These are phyloP conservation scores for Pyralis farinalis DNA, from an alignment of 2,888 invertebrate genomes.

Conservation along the genomic window DNA sequence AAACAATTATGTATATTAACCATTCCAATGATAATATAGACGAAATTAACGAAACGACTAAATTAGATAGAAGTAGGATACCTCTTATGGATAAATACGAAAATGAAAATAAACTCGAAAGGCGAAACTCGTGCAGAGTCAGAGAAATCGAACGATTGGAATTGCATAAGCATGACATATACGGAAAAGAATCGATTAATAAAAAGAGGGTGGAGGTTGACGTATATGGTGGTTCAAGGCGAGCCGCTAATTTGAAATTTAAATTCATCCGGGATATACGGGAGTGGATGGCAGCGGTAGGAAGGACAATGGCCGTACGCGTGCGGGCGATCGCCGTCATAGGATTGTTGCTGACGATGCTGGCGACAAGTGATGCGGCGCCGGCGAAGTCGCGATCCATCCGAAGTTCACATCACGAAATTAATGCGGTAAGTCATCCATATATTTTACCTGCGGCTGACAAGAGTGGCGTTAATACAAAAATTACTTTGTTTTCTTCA, in stretches of 20 bases:
- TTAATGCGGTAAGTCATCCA: slow-evolving; percentile 52
- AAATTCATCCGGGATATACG: slow-evolving; percentile 55
- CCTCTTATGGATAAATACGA: slow-evolving; percentile 41
- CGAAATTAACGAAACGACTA: slow-evolving; percentile 56
- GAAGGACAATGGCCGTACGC: slow-evolving; percentile 61
- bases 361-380: slow-evolving; percentile 55
- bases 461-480: slow-evolving; percentile 4
- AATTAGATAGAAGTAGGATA: slow-evolving; percentile 68
- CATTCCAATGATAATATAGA: slow-evolving; percentile 66
- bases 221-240: slow-evolving; percentile 56
- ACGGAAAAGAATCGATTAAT: slow-evolving; percentile 62
- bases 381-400: slow-evolving; percentile 43
- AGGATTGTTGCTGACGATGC: slow-evolving; percentile 52
- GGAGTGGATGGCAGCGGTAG: slow-evolving; percentile 47
- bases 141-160: slow-evolving; percentile 37
- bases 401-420: slow-evolving; percentile 48
- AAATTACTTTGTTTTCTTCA: slow-evolving; percentile 18
- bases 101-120: slow-evolving; percentile 47
- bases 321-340: slow-evolving; percentile 47
- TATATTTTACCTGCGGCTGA: neutral
- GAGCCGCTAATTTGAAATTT: slow-evolving; percentile 64
- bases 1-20: slow-evolving; percentile 34
- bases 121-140: slow-evolving; percentile 38
- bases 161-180: slow-evolving; percentile 56
- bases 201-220: slow-evolving; percentile 54